Conservation (phyloP, 2,113 vertebrate species). For the Opisthocomus hoazin region DNA sequence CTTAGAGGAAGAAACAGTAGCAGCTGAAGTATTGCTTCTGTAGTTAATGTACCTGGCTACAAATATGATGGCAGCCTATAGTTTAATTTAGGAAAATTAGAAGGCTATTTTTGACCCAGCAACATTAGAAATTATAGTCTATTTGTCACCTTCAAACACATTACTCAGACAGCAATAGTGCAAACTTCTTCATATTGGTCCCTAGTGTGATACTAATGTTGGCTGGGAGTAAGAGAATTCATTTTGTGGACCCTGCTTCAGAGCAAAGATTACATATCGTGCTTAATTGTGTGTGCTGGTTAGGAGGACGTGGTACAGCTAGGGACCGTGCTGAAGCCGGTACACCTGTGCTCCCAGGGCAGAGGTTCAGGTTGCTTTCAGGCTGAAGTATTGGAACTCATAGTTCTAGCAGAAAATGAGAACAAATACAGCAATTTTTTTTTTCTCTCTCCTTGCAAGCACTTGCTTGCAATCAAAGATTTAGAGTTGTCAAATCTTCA, state of each 20-base stretch:
- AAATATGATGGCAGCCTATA: background rate
- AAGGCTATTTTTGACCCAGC: background rate
- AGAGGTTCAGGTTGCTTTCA: background rate
- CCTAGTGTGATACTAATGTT: background rate
- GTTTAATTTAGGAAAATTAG: constrained; percentile 53
- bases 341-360: background rate
- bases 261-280: background rate
- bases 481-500: background rate
- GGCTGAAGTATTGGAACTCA: background rate
- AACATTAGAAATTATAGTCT: constrained; percentile 31
- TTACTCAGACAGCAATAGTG: background rate
- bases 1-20: background rate
- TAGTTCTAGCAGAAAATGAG: background rate
- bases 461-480: background rate
- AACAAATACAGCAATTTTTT: background rate
- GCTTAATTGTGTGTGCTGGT: background rate
- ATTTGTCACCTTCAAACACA: constrained; percentile 43
- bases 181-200: background rate
- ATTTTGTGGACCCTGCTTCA: background rate
- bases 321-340: background rate
- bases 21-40: background rate
- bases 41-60: background rate
- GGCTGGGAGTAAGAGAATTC: background rate
- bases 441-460: background rate
- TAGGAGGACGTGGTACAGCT: background rate